Conservation (phyloP, 2,113 vertebrate genomes). For the Peromyscus leucopus region DNA sequence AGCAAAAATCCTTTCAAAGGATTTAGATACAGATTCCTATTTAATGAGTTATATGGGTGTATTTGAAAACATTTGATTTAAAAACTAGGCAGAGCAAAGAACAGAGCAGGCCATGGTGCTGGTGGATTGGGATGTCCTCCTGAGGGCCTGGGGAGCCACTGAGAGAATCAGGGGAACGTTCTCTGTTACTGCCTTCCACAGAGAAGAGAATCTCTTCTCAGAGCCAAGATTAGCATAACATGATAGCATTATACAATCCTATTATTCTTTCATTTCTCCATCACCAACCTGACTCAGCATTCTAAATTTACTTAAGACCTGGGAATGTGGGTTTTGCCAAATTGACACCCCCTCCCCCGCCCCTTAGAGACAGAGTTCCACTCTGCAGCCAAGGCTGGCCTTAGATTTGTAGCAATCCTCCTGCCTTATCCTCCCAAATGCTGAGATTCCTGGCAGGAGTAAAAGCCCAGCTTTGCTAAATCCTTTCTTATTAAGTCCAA, state of each 20-base stretch:
- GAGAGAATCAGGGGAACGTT: background rate
- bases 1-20: background rate
- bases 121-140: background rate
- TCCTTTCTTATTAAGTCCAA: background rate
- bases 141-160: background rate
- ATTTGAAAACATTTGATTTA: conserved; percentile 36
- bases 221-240: conserved; percentile 68
- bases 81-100: background rate
- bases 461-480: background rate
- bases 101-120: background rate
- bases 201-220: conserved; percentile 3
- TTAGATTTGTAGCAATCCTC: background rate
- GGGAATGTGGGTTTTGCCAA: conserved; percentile 41
- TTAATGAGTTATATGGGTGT: background rate
- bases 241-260: conserved; percentile 56
- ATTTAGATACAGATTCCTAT: background rate
- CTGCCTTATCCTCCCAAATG: background rate
- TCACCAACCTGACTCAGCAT: conserved; percentile 58
- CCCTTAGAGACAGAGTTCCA: background rate
- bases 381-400: background rate
- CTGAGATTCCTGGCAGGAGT: background rate
- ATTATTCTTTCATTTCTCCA: conserved; percentile 62
- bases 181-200: conserved; percentile 40
- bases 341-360: background rate
- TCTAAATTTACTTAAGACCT: conserved; percentile 65